Percentiles rank a stretch among this genome's conserved stretches.
Evolutionary conservation across 1,140 invertebrate genomes (phyloP).

Genomic region (Pogonomyrmex californicus): DNA sequence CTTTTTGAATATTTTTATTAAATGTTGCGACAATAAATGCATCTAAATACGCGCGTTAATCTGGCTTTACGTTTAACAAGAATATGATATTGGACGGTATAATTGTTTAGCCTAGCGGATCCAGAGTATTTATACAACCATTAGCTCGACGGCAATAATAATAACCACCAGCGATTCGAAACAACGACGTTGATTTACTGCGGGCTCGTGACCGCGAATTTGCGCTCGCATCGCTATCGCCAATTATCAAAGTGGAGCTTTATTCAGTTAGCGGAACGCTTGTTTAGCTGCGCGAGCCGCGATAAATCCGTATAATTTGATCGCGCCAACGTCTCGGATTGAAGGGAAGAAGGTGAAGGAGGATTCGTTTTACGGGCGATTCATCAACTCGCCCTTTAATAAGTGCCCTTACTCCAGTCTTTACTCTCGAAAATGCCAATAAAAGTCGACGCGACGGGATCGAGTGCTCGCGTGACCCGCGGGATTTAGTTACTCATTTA

Average conservation of each 20-base stretch:
- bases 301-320: constrained; percentile 63
- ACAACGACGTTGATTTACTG: constrained; percentile 60
- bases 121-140: constrained; percentile 28
- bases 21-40: not conserved
- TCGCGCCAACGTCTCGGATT: constrained; percentile 18
- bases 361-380: constrained; percentile 6
- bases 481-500: constrained; percentile 75
- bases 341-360: not conserved
- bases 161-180: constrained; percentile 27
- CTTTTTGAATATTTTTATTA: not conserved
- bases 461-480: constrained; percentile 66
- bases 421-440: constrained; percentile 55
- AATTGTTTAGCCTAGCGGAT: constrained; percentile 26
- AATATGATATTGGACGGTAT: constrained; percentile 18
- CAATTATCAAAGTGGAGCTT: constrained; percentile 61
- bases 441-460: constrained; percentile 45
- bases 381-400: constrained; percentile 25
- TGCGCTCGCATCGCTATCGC: constrained; percentile 38
- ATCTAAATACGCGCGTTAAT: not conserved
- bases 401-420: not conserved
- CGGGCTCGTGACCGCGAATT: constrained; percentile 56
- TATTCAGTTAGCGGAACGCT: constrained; percentile 50
- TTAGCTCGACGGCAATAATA: constrained; percentile 45
- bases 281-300: constrained; percentile 48
- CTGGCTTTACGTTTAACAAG: not conserved